These are phyloP conservation scores for Arnoldichthys spilopterus DNA, from an alignment of 2,797 vertebrate species.

Conservation along the genomic window DNA sequence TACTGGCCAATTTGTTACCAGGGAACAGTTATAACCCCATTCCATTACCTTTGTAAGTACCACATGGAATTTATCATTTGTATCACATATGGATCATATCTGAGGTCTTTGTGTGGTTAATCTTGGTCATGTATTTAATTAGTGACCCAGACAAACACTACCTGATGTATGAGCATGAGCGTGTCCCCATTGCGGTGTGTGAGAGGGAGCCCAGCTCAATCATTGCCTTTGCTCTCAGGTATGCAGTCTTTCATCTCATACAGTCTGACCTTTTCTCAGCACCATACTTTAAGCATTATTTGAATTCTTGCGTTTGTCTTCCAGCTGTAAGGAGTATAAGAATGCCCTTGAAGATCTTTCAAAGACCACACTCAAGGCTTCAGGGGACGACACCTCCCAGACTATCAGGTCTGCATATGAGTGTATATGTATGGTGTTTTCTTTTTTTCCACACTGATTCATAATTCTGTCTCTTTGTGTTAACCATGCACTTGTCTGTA, in stretches of 20 bases:
- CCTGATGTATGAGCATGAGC: constrained; percentile 96
- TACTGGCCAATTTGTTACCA: constrained; percentile 95
- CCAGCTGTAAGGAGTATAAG: constrained; percentile 97
- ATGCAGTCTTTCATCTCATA: constrained; percentile 39
- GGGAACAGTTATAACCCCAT: constrained; percentile 96
- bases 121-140: constrained; percentile 32
- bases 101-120: background rate
- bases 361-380: constrained; percentile 75
- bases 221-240: constrained; percentile 99
- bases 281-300: background rate
- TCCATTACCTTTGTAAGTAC: constrained; percentile 95
- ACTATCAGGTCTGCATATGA: constrained; percentile 71
- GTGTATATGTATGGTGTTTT: background rate
- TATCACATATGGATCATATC: background rate
- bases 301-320: background rate
- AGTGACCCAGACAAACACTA: constrained; percentile 99
- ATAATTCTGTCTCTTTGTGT: background rate
- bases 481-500: background rate
- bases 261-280: background rate
- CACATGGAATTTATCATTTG: background rate
- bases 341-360: constrained; percentile 92
- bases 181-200: constrained; percentile 95
- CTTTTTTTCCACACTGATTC: background rate
- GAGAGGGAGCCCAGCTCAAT: constrained; percentile 98
- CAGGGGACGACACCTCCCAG: constrained; percentile 81